These are phyloP conservation scores for Anadara kagoshimensis DNA, from an alignment of 1,140 invertebrate species.

Conservation along the genomic window DNA sequence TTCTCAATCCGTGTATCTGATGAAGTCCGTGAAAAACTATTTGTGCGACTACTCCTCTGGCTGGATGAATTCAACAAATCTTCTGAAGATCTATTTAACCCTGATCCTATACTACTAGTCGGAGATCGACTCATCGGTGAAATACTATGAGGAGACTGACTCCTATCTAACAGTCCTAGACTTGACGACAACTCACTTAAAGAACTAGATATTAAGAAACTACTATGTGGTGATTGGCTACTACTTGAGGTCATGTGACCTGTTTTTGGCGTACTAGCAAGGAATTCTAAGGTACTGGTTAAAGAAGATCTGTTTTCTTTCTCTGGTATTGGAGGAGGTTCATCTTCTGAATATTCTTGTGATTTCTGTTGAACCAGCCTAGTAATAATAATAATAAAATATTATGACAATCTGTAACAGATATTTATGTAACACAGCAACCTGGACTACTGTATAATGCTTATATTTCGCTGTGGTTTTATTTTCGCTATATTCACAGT, in stretches of 20 bases:
- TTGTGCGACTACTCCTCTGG: constrained; percentile 20
- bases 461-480: too few species aligned
- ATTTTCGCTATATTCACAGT: too few species aligned
- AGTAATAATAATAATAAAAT: neutral
- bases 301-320: constrained; percentile 61
- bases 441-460: too few species aligned
- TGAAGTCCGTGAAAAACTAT: constrained; percentile 43
- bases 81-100: constrained; percentile 59
- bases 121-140: constrained; percentile 51
- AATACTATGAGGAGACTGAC: constrained; percentile 29
- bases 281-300: constrained; percentile 32
- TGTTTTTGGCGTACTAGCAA: constrained; percentile 16
- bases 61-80: constrained; percentile 38
- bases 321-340: constrained; percentile 64
- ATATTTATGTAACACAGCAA: too few species aligned
- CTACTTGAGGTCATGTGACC: constrained; percentile 15
- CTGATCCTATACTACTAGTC: constrained; percentile 58
- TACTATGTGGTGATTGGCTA: constrained; percentile 42
- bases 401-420: neutral
- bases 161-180: constrained; percentile 16
- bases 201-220: constrained; percentile 18
- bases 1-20: constrained; percentile 46
- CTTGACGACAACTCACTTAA: constrained; percentile 28
- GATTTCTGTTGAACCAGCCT: constrained; percentile 32
- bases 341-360: constrained; percentile 61